Evolutionary conservation across 2,888 invertebrate species (phyloP).

Genomic region (Podotricha telesiphe): DNA sequence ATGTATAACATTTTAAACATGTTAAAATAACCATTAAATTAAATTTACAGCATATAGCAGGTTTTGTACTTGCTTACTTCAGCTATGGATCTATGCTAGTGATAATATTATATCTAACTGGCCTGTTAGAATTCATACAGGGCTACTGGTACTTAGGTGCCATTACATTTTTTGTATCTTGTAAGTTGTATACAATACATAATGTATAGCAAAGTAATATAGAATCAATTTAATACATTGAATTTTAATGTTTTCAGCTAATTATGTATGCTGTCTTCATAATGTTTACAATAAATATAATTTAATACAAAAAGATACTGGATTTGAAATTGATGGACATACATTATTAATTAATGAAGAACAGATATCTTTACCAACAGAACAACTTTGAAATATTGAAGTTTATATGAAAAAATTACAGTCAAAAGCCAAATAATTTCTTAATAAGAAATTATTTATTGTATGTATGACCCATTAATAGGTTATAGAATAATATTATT

Average conservation of each 20-base stretch:
- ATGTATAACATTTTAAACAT: neutral
- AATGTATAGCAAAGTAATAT: neutral
- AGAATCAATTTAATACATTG: neutral
- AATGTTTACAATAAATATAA: slow-evolving; percentile 21
- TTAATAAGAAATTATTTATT: neutral
- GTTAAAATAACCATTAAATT: neutral
- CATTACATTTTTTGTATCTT: neutral
- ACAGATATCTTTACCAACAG: neutral
- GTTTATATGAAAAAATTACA: neutral
- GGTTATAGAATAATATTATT: neutral
- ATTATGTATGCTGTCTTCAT: slow-evolving; percentile 8
- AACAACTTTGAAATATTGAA: neutral
- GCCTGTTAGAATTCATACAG: slow-evolving; percentile 25
- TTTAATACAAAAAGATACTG: slow-evolving; percentile 14
- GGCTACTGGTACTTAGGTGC: slow-evolving; percentile 15
- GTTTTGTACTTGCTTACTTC: slow-evolving; percentile 31
- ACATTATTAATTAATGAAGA: slow-evolving; percentile 20
- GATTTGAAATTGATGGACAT: slow-evolving; percentile 2
- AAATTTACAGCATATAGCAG: slow-evolving; percentile 9
- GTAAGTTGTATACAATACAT: slow-evolving; percentile 4
- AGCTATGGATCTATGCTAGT: slow-evolving; percentile 23
- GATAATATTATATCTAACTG: slow-evolving; percentile 13
- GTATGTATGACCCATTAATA: neutral
- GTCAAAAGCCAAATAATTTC: neutral
- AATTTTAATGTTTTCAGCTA: slow-evolving; percentile 17